phyloP scores from a whole-genome alignment of 2,113 vertebrate species.

The Phylloscopus trochiloides region DNA sequence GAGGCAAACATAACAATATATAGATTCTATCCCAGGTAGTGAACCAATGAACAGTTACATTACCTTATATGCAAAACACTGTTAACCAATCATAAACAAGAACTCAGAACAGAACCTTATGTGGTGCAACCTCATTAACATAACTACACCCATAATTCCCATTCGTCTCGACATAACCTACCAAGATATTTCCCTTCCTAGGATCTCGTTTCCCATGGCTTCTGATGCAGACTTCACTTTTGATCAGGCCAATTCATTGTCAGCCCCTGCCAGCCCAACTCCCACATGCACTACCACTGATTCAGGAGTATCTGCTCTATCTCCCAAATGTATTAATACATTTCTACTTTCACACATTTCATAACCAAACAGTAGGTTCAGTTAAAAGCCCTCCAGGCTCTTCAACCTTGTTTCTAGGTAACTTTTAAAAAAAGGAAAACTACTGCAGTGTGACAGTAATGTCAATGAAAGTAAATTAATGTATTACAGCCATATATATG shows the following conservation, averaged over 20 bases:
- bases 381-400: background rate
- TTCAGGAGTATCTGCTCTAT: background rate
- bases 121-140: background rate
- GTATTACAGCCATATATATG: background rate
- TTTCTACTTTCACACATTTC: background rate
- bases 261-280: background rate
- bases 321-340: background rate
- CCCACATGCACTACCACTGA: background rate
- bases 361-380: background rate
- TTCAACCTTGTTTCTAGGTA: background rate
- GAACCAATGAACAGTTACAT: background rate
- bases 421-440: background rate
- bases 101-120: background rate
- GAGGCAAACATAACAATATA: background rate
- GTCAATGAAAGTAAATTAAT: background rate
- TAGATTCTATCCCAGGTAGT: background rate
- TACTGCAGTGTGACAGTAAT: background rate
- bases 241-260: background rate
- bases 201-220: background rate
- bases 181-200: background rate
- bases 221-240: background rate
- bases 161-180: background rate
- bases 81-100: background rate
- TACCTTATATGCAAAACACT: background rate
- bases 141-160: background rate